Conservation (phyloP, 2,888 invertebrate genomes). For the Drosophila phalerata region DNA sequence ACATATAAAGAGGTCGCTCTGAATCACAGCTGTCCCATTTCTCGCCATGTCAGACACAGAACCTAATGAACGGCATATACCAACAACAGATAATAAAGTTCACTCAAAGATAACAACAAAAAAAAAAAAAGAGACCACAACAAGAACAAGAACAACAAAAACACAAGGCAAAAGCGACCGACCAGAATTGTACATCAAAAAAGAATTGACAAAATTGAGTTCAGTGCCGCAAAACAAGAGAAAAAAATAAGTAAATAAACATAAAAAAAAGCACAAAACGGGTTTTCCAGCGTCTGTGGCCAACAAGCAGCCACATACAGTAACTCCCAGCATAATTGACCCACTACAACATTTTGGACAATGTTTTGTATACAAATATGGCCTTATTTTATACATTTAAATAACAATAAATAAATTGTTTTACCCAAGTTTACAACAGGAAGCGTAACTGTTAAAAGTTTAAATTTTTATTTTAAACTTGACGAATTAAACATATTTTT, state of each 20-base stretch:
- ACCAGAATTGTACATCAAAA: constrained; percentile 63
- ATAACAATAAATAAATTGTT: too few species aligned
- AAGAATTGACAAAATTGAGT: constrained; percentile 77
- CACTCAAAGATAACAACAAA: constrained; percentile 58
- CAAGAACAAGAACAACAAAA: constrained; percentile 38
- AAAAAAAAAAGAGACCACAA: constrained; percentile 44
- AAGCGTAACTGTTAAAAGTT: too few species aligned
- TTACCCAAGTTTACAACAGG: too few species aligned
- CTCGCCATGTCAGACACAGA: constrained; percentile 49
- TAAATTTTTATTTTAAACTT: too few species aligned
- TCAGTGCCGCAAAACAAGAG: constrained; percentile 47
- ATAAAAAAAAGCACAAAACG: constrained; percentile 39
- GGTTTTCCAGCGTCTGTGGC: constrained; percentile 38
- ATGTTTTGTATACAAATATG: not conserved
- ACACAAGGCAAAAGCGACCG: constrained; percentile 55
- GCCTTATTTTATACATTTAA: too few species aligned
- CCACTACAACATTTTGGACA: not conserved
- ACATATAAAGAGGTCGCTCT: constrained; percentile 23
- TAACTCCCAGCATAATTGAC: constrained; percentile 1
- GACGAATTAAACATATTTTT: too few species aligned
- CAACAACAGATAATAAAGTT: constrained; percentile 65
- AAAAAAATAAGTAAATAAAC: constrained; percentile 6
- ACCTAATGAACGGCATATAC: constrained; percentile 46
- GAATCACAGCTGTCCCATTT: constrained; percentile 69
- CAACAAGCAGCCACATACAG: constrained; percentile 3